Base-by-base conservation (phyloP, 2,888 invertebrate species). In the Coremacera marginata region DNA sequence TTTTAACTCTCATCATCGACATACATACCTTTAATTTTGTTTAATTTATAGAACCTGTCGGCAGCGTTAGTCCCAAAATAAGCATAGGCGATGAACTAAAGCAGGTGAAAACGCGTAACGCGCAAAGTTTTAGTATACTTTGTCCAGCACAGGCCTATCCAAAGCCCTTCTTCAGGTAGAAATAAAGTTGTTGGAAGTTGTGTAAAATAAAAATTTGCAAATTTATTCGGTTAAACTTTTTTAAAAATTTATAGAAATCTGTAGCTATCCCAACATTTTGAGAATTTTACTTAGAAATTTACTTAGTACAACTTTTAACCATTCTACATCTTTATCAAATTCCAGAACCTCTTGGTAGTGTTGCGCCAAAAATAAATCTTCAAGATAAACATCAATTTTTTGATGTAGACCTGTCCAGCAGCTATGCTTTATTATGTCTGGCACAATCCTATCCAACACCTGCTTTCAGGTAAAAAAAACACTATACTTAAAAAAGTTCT, bases 121-220 rank as follows among this genome's bases (percentile, higher is more conserved):
- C 84, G 31, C 85, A 86, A 70, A 90, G 90, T 78, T 85, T 93
- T 82, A 91, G 93, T 73, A 91, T 95, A 80, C 91, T 93, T 83
- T 95, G 94, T 87, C 94, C 94, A 70, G 94, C 93, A 77, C 94
- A 95, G 90, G 94, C 93, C 37, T 93, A 90, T 88, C 93, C 93
- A 27, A 91, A 92, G 72, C 93, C 93, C 44, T 85, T 87, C 76
- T 90, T 90, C 90, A 91, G 92, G 91, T 93, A 91, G 89, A 85
- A 88, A 5, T 5, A 31, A 31, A n/a, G n/a, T n/a, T n/a, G n/a
- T n/a, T n/a, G n/a, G n/a, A n/a, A n/a, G n/a, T n/a, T n/a, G n/a
- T n/a, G n/a, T n/a, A n/a, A n/a, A n/a, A n/a, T n/a, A n/a, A n/a
- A n/a, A n/a, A n/a, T n/a, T n/a, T n/a, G n/a, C n/a, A n/a, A n/a